Evolutionary conservation across 2,797 vertebrate species (phyloP), one percentile per base, ranked within the genome.

Genomic region (Rhodeus uyekii): DNA sequence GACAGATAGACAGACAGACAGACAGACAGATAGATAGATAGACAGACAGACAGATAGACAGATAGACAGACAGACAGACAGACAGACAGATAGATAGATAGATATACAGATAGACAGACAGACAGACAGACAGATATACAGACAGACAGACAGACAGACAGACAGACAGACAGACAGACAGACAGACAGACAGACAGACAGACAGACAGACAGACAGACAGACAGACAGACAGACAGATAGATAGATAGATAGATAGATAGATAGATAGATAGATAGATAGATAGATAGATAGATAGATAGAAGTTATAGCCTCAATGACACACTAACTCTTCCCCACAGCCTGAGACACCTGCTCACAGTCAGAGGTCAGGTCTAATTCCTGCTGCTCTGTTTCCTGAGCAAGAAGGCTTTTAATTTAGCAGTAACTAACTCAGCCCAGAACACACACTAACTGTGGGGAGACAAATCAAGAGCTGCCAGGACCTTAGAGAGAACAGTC

Each of bases 401-500:
- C 89, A 90, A 93, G 90, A 90, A 88, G 87, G 92, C 88, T 91
- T 93, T 93, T 92, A 92, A 93, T 93, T 94, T 93, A 91, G 90
- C 89, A 87, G 84, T 68, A 83, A 89, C 90, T 84, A 89, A 87
- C 90, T 90, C 87, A 89, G 88, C 88, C 82, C 80, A 78, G 89
- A 82, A 84, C 89, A 90, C 90, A 90, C 64, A 76, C 78, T 79
- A 76, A 69, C 92, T 87, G 91, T 90, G 90, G 83, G 86, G 86
- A 87, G 82, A 86, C 83, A 81, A 83, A 72, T 84, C 53, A 42
- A 78, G 27, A 74, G 83, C 76, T 91, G 90, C 91, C 92, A 93
- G 74, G 68, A 58, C 81, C 60, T 83, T 32, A 84, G 74, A 85
- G 81, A 85, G 78, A 72, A 79, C 69, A 84, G 81, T 81, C 85